A percentile compares a stretch with the other conserved stretches of the same genome.
Conservation (phyloP, 2,113 vertebrate species). For the Genyomyrus donnyi region DNA sequence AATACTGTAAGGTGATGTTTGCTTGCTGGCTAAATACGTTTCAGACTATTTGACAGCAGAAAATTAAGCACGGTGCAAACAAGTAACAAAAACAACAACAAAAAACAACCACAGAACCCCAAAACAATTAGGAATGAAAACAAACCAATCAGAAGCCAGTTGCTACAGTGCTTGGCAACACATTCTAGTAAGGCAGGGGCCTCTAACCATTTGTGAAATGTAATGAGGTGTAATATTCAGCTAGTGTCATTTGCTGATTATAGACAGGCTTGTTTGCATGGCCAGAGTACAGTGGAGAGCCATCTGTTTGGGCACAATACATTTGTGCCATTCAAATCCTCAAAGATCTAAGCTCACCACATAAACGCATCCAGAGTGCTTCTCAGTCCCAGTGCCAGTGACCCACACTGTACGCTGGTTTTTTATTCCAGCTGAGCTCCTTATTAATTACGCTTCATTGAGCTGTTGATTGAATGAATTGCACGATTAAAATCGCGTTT, state of each 20-base stretch:
- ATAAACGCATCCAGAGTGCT: not conserved
- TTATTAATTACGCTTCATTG: not conserved
- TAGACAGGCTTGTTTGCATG: not conserved
- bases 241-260: not conserved
- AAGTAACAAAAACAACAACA: not conserved
- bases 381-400: not conserved
- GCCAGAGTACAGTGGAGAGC: not conserved
- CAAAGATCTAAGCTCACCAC: not conserved
- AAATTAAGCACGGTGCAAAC: not conserved
- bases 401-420: not conserved
- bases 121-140: not conserved
- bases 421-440: not conserved
- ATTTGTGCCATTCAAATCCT: not conserved
- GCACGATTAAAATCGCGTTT: not conserved
- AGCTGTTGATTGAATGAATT: not conserved
- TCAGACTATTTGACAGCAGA: not conserved
- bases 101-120: not conserved
- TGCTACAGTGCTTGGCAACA: not conserved
- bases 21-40: not conserved
- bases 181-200: not conserved
- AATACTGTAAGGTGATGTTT: not conserved
- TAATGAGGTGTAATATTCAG: not conserved
- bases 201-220: not conserved
- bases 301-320: constrained; percentile 8
- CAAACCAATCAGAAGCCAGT: constrained; percentile 1